Conservation (phyloP, 2,888 invertebrate species). For the Dascillus cervinus region DNA sequence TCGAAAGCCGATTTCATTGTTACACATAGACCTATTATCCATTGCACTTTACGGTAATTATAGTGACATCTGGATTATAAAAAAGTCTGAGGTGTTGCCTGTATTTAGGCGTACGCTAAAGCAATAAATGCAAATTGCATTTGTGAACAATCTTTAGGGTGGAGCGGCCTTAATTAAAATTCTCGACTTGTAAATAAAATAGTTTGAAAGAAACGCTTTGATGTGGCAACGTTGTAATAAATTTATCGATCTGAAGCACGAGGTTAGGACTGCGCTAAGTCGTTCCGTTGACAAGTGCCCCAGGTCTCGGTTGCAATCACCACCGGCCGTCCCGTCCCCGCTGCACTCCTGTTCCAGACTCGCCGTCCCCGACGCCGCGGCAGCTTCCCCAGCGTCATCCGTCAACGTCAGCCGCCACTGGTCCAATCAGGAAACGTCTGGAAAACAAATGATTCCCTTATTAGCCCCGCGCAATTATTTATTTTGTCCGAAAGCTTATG, state of each 20-base stretch:
- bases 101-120: no score
- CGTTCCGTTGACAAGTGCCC: constrained; percentile 11
- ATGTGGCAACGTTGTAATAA: constrained; percentile 18
- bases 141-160: no score
- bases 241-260: constrained; percentile 16
- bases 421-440: constrained; percentile 22
- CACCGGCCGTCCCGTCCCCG: constrained; percentile 10
- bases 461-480: constrained; percentile 16
- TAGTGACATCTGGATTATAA: no score
- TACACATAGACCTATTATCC: no score
- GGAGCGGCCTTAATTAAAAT: no score
- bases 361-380: constrained; percentile 9
- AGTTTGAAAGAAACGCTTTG: constrained; percentile 4
- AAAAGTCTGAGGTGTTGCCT: no score
- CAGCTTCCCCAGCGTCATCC: constrained; percentile 15
- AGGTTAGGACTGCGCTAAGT: constrained; percentile 11
- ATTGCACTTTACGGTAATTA: no score
- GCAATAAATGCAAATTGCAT: no score
- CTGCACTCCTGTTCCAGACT: constrained; percentile 9
- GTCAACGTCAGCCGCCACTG: constrained; percentile 21
- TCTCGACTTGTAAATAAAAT: no score
- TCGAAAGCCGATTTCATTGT: no score
- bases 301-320: constrained; percentile 12
- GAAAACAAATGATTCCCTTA: constrained; percentile 22
- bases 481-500: constrained; percentile 7